Percentiles rank a stretch among this genome's conserved stretches.
Conservation (phyloP, 2,797 vertebrate species). For the Rhodeus uyekii region DNA sequence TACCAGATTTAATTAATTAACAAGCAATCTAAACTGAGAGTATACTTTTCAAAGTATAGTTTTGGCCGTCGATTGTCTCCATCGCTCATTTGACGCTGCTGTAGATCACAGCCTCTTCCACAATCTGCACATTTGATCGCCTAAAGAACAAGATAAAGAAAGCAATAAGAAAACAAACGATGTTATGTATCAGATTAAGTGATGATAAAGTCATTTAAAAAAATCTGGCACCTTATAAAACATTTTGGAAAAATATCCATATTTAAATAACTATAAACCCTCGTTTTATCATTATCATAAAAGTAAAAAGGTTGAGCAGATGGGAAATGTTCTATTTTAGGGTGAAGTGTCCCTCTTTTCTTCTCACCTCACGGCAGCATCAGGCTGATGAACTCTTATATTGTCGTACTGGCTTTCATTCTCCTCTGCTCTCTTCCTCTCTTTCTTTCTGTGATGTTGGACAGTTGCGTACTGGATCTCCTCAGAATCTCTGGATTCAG, state of each 20-base stretch:
- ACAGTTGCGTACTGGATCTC: neutral
- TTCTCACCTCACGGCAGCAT: neutral
- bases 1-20: neutral
- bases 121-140: neutral
- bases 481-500: neutral
- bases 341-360: neutral
- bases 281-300: neutral
- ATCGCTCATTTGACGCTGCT: neutral
- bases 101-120: slow-evolving; percentile 4
- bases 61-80: neutral
- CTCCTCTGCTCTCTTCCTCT: neutral
- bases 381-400: neutral
- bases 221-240: neutral
- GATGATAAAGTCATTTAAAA: neutral
- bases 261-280: neutral
- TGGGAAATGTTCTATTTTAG: too few relatives aligned
- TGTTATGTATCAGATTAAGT: neutral
- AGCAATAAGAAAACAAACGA: neutral
- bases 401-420: neutral
- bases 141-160: neutral
- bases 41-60: too few relatives aligned
- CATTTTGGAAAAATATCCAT: neutral
- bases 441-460: neutral
- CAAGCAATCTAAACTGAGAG: too few relatives aligned
- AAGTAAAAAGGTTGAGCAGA: neutral